Evolutionary conservation across 1,140 invertebrate genomes (phyloP).

Genomic region (Dendroctonus ponderosae): DNA sequence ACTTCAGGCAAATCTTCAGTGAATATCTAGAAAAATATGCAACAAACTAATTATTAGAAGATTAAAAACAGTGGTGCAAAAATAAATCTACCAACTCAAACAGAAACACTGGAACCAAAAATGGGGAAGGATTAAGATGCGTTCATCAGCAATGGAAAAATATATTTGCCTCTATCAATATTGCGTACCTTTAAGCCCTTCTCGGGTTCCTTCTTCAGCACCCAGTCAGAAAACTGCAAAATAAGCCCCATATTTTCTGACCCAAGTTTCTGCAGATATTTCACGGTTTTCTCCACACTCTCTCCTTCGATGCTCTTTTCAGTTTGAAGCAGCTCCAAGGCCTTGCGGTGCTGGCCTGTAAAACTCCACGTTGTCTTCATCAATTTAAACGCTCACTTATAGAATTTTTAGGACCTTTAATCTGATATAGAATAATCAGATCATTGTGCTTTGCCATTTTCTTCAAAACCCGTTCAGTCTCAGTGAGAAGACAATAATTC

Average conservation of each 20-base stretch:
- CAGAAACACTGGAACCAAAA: too few species aligned
- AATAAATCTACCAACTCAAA: too few species aligned
- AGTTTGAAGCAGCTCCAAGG: constrained; percentile 16
- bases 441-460: constrained; percentile 88
- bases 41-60: too few species aligned
- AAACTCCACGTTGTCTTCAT: not conserved
- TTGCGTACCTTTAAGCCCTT: constrained; percentile 71
- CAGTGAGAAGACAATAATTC: constrained; percentile 94
- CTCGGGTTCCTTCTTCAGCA: constrained; percentile 80
- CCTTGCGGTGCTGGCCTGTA: constrained; percentile 66
- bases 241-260: constrained; percentile 85
- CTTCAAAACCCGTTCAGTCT: constrained; percentile 86
- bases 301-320: constrained; percentile 53
- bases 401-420: constrained; percentile 61
- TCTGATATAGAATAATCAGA: constrained; percentile 93
- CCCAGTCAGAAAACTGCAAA: constrained; percentile 93
- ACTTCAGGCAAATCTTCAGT: constrained; percentile 89
- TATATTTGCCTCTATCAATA: too few species aligned
- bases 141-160: too few species aligned
- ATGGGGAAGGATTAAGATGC: too few species aligned
- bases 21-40: constrained; percentile 64
- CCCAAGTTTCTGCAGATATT: constrained; percentile 89
- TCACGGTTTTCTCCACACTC: constrained; percentile 80
- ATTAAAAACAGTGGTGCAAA: too few species aligned
- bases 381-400: not conserved